Percentiles rank a stretch among this genome's conserved stretches.
phyloP scores from a whole-genome alignment of 2,113 vertebrate species.

The Odobenus rosmarus region DNA sequence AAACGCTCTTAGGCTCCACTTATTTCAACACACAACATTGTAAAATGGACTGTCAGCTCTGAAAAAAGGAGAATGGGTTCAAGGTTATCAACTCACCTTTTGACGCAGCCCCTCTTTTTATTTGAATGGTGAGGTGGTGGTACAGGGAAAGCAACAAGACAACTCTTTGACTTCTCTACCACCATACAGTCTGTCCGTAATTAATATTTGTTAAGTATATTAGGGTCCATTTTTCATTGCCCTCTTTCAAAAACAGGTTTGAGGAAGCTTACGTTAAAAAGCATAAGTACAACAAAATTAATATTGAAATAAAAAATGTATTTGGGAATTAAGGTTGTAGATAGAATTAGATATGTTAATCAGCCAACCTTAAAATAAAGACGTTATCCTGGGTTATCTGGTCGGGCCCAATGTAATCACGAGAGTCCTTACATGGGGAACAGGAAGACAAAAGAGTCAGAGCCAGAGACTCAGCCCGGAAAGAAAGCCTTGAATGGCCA shows the following conservation, averaged over 20 bases:
- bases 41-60: not conserved
- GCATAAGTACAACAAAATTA: not conserved
- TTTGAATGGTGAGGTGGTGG: not conserved
- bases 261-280: not conserved
- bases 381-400: not conserved
- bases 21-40: not conserved
- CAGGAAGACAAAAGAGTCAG: not conserved
- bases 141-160: not conserved
- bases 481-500: not conserved
- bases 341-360: not conserved
- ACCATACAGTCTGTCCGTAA: not conserved
- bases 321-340: not conserved
- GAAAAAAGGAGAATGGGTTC: not conserved
- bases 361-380: not conserved
- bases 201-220: not conserved
- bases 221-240: not conserved
- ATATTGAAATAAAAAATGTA: conserved; percentile 20
- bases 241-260: not conserved
- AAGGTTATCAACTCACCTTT: not conserved
- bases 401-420: not conserved
- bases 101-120: not conserved
- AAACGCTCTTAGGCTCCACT: not conserved
- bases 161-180: not conserved
- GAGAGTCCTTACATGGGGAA: not conserved
- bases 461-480: not conserved